Evolutionary conservation across 2,113 vertebrate genomes (phyloP), one percentile per base, ranked within the genome.

Genomic region (Cisticola juncidis): DNA sequence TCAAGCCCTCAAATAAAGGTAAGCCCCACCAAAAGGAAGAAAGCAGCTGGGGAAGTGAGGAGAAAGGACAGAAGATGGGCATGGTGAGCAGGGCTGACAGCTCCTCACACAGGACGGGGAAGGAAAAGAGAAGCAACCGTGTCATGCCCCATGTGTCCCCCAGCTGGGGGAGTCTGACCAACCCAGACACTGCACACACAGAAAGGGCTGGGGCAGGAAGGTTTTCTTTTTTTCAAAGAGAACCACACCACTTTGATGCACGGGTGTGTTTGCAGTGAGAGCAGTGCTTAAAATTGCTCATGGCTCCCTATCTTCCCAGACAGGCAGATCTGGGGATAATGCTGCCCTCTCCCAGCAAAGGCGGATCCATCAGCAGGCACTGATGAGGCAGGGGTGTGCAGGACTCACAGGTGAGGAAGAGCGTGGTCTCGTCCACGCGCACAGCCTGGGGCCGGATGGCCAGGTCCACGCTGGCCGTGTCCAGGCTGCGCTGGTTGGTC

Each of bases 401-500:
- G 64, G 18, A 98, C 99, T 99, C 95, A 99, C 99, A 99, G 7
- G 98, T 99, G 61, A 99, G 97, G 90, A 98, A 97, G 47, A 99
- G 98, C 0, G 98, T 98, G 28, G 95, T 97, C 23, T 98, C 98
- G 2, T 99, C 98, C 80, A 98, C 92, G 6, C 93, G 82, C 19
- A 98, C 97, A 1, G 96, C 92, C 50, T 95, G 92, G 24, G 99
- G 99, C 10, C 97, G 98, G 96, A 99, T 99, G 40, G 60, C 73
- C 71, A 99, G 98, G 40, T 99, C 98, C 48, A 99, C 97, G 7
- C 97, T 98, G 21, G 97, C 98, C 0, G 99, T 99, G 96, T 99
- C 99, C 91, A 99, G 56, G 97, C 97, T 99, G 53, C 99, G 98
- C 95, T 99, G 99, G 88, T 98, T 98, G 2, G 99, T 99, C 77